These are phyloP conservation scores for Rotaria sp. DNA, from an alignment of 2,888 invertebrate species.

Conservation along the genomic window DNA sequence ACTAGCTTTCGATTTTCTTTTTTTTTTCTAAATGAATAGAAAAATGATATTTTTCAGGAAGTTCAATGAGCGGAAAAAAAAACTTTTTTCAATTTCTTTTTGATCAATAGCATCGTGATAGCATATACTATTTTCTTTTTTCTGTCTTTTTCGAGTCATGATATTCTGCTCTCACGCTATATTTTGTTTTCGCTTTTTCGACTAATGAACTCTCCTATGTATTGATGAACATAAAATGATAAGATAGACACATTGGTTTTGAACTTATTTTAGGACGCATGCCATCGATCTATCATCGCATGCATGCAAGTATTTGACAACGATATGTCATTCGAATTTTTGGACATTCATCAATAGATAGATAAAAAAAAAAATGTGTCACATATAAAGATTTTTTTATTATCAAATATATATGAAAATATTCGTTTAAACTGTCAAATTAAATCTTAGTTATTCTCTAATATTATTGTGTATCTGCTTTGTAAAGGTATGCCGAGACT, in stretches of 20 bases:
- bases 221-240: not conserved
- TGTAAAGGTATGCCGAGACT: not conserved
- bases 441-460: not conserved
- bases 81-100: not conserved
- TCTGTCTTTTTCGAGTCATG: not conserved
- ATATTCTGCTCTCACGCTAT: not conserved
- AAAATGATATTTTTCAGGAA: too few species aligned
- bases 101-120: not conserved
- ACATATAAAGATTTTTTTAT: not conserved
- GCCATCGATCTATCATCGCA: not conserved
- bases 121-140: not conserved
- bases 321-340: conserved; percentile 12
- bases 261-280: not conserved
- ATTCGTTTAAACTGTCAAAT: not conserved
- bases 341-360: not conserved
- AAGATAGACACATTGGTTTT: not conserved
- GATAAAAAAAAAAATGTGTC: not conserved
- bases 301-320: not conserved
- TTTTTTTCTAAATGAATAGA: not conserved
- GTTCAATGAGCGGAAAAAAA: not conserved
- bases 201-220: not conserved
- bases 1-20: not conserved
- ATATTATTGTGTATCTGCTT: not conserved
- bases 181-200: not conserved
- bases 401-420: not conserved